phyloP scores from a whole-genome alignment of 35 echinoderm and acorn worm species.

The Stichopus chloronotus region DNA sequence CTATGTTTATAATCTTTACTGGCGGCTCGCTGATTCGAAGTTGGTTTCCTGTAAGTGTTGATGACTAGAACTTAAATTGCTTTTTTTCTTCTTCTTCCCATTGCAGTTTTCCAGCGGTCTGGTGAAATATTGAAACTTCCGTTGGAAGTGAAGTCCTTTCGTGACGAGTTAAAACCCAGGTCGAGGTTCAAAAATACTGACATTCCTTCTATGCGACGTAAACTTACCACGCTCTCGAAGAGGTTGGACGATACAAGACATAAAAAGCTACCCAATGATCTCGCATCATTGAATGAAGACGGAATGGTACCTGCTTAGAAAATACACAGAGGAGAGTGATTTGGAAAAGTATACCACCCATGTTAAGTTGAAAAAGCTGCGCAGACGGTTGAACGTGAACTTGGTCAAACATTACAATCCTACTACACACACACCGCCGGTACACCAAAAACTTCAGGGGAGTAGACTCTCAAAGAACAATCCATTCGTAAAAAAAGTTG shows the following conservation, averaged over 20 bases:
- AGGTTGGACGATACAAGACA: conserved; percentile 11
- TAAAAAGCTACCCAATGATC: neutral
- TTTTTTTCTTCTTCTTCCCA: too few species aligned
- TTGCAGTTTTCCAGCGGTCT: neutral
- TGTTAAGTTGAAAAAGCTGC: conserved; percentile 9
- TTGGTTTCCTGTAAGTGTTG: too few species aligned
- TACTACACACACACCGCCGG: neutral
- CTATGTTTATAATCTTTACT: too few species aligned
- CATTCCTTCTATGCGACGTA: conserved; percentile 38
- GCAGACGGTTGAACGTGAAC: conserved; percentile 15
- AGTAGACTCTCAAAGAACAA: conserved; percentile 1
- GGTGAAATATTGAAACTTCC: conserved; percentile 23
- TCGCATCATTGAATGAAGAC: neutral
- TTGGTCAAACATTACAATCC: neutral
- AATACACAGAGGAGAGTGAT: neutral
- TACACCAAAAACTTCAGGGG: neutral
- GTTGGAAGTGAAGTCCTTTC: conserved; percentile 56
- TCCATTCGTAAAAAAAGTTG: neutral
- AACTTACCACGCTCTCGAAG: conserved; percentile 45
- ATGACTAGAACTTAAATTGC: too few species aligned
- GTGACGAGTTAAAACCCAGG: conserved; percentile 65
- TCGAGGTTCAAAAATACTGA: conserved; percentile 67
- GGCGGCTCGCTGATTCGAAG: too few species aligned
- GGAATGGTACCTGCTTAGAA: neutral
- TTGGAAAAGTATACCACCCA: neutral